Conservation (phyloP, 2,888 invertebrate genomes). For the Augiades crinisus region DNA sequence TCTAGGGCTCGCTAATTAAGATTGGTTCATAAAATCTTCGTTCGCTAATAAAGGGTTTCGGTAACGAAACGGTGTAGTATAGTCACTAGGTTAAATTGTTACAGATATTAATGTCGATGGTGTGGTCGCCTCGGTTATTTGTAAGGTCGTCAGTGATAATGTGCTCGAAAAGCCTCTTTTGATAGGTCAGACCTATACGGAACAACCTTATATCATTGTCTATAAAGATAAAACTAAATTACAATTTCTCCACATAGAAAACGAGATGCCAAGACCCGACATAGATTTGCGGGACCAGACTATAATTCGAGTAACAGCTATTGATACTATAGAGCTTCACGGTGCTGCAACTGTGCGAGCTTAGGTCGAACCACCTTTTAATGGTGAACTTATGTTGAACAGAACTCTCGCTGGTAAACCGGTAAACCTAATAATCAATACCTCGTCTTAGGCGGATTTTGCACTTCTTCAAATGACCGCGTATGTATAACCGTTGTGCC, state of each 20-base stretch:
- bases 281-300: background rate
- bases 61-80: conserved; percentile 28
- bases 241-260: conserved; percentile 15
- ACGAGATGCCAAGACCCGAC: conserved; percentile 15
- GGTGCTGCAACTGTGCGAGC: too few relatives aligned
- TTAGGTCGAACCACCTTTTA: too few relatives aligned
- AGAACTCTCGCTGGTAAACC: too few relatives aligned
- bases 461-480: too few relatives aligned
- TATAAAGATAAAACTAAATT: conserved; percentile 28
- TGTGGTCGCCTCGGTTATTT: conserved; percentile 26
- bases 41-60: conserved; percentile 32
- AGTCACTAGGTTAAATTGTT: conserved; percentile 15
- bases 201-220: conserved; percentile 31
- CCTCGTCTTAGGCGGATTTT: too few relatives aligned
- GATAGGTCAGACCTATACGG: conserved; percentile 32
- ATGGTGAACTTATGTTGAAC: too few relatives aligned
- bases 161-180: conserved; percentile 30
- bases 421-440: too few relatives aligned
- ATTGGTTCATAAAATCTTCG: conserved; percentile 12
- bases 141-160: conserved; percentile 29
- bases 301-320: too few relatives aligned
- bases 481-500: too few relatives aligned
- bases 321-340: too few relatives aligned
- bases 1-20: conserved; percentile 6
- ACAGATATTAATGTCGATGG: conserved; percentile 25